Evolutionary conservation across 2,113 vertebrate genomes (phyloP), one percentile per base, ranked within the genome.

Genomic region (Silurus glanis): DNA sequence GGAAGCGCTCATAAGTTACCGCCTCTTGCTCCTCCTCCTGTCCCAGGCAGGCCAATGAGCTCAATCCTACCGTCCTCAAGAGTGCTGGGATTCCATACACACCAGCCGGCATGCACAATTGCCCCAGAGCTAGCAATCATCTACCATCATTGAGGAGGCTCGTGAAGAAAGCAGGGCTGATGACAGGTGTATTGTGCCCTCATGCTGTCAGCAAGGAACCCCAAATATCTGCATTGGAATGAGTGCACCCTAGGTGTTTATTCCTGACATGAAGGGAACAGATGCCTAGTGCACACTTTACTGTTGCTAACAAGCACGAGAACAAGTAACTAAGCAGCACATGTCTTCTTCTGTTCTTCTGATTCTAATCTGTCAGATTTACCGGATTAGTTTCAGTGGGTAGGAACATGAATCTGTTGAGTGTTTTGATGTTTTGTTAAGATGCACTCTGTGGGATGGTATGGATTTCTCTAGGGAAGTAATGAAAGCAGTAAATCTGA

Each of bases 91-190:
- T 75, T 89, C 78, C 83, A 89, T 83, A 83, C 58, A 76, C 62
- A 45, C 66, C 79, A 19, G 58, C 45, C 87, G 61, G 88, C 75
- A 81, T 81, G 75, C 67, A 67, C 47, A 83, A 85, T 89, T 89
- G 74, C 71, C 67, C 17, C 71, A 84, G 80, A 89, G 55, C 86
- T 89, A 81, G 83, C 85, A 87, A 86, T 82, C 84, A 86, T 86
- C 86, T 13, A 37, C 86, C 61, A 9, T 80, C 80, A 89, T 75
- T 16, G 49, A 87, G 72, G 37, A 64, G 81, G 16, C 69, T 82
- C 47, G 4, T 14, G 5, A 78, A 71, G n/a, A 67, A 56, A 79
- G 58, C n/a, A 1, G 86, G 75, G 49, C 69, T 72, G 55, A 37
- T 66, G 64, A 53, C 84, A 84, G 84, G 84, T 89, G 74, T 85